Base-by-base conservation (phyloP, 2,888 invertebrate genomes). In the Entomobrya proxima region DNA sequence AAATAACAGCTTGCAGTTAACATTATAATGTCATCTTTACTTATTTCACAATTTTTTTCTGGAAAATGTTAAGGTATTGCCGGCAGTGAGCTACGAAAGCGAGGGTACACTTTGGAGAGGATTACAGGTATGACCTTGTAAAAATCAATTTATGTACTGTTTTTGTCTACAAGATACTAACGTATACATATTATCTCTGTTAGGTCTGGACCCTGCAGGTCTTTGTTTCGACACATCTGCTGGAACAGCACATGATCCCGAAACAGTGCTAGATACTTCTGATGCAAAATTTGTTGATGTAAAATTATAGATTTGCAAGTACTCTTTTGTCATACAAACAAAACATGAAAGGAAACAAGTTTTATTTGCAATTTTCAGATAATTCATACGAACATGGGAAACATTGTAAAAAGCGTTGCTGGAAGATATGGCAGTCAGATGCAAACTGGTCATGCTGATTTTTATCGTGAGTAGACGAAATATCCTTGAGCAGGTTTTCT, bases 301-400 rank as follows among this genome's bases (percentile, higher is more conserved):
- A 72, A 44, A n/a, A 7, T 21, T 18, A 64, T 24, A 6, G n/a
- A n/a, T n/a, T n/a, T n/a, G n/a, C n/a, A n/a, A n/a, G n/a, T n/a
- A n/a, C n/a, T n/a, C n/a, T n/a, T n/a, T n/a, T n/a, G n/a, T n/a
- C n/a, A n/a, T n/a, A n/a, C n/a, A n/a, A n/a, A n/a, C n/a, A n/a
- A n/a, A n/a, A n/a, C n/a, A n/a, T n/a, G n/a, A n/a, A n/a, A n/a
- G n/a, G n/a, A n/a, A n/a, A n/a, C n/a, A n/a, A n/a, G n/a, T n/a
- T n/a, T n/a, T n/a, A n/a, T n/a, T n/a, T n/a, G n/a, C n/a, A n/a
- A 64, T 64, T 27, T 52, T 6, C 27, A 83, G 83, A 77, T 85
- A 24, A 79, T 85, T 74, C 85, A 85, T 32, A 85, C 85, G 15
- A 85, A 85, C 30, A 72, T 74, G 85, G 85, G 85, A 6, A 85